Conservation (phyloP, 2,797 vertebrate species). For the Tarsius wallacei region DNA sequence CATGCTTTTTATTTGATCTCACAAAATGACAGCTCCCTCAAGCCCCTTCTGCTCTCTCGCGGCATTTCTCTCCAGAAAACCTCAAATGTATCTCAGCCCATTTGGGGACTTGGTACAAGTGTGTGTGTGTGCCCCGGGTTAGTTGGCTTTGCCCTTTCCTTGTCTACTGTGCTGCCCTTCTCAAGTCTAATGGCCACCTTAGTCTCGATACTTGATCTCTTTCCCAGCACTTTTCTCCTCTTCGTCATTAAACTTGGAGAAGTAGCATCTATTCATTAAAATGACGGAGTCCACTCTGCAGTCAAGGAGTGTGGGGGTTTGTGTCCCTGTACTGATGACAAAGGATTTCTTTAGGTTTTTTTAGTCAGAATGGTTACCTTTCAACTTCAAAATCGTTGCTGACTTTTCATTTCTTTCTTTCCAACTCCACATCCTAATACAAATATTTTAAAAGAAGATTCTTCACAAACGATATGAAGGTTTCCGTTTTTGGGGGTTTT, state of each 20-base stretch:
- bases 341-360: neutral
- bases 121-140: neutral
- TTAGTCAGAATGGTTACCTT: neutral
- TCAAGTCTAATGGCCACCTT: neutral
- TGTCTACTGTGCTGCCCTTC: neutral
- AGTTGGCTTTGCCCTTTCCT: neutral
- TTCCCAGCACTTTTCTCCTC: slow-evolving; percentile 7
- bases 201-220: neutral
- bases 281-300: neutral
- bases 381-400: neutral
- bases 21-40: neutral
- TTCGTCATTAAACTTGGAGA: slow-evolving; percentile 55
- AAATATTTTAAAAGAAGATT: slow-evolving; percentile 51
- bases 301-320: too few species aligned
- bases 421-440: neutral
- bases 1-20: neutral
- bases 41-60: neutral
- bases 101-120: neutral
- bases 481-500: slow-evolving; percentile 38
- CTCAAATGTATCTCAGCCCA: too few species aligned
- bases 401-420: slow-evolving; percentile 25
- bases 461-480: slow-evolving; percentile 5
- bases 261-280: slow-evolving; percentile 30
- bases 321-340: neutral
- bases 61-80: neutral